These are phyloP conservation scores for Nipponia nippon DNA, from an alignment of 2,113 vertebrate species.

Conservation along the genomic window DNA sequence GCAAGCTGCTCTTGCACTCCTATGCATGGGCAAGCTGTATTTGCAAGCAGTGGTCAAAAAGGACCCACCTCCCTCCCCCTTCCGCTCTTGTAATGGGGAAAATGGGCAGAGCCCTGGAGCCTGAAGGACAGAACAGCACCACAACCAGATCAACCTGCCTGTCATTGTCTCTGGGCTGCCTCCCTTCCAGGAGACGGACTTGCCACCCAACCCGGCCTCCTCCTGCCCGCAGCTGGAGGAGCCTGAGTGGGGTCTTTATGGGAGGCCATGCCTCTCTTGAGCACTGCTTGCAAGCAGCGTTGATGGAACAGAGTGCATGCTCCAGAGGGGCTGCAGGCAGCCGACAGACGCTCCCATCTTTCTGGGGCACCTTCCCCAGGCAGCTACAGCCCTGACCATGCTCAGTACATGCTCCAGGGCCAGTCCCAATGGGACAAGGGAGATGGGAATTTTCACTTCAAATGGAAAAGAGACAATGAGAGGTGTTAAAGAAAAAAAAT, in stretches of 20 bases:
- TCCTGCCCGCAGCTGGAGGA: neutral
- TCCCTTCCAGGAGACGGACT: neutral
- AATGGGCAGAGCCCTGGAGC: neutral
- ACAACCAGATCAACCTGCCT: conserved; percentile 16
- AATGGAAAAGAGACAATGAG: conserved; percentile 58
- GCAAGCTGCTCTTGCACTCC: conserved; percentile 21
- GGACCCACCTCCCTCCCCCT: neutral
- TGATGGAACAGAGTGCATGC: neutral
- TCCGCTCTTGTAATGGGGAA: neutral
- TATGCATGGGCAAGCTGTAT: neutral
- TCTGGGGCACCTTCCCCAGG: neutral
- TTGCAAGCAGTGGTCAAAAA: conserved; percentile 56
- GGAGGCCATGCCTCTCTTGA: conserved; percentile 1
- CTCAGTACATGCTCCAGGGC: neutral
- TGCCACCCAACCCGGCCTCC: neutral
- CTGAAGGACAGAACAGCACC: conserved; percentile 10
- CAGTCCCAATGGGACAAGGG: neutral
- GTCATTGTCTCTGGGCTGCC: conserved; percentile 50
- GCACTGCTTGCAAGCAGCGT: conserved; percentile 66
- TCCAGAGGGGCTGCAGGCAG: neutral
- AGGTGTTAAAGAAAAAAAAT: conserved; percentile 38
- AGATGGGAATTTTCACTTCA: neutral
- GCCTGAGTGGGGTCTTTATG: neutral
- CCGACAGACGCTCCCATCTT: neutral
- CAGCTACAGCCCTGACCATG: neutral